Conservation (phyloP, 2,113 vertebrate species). For the Sphyrna mokarran region DNA sequence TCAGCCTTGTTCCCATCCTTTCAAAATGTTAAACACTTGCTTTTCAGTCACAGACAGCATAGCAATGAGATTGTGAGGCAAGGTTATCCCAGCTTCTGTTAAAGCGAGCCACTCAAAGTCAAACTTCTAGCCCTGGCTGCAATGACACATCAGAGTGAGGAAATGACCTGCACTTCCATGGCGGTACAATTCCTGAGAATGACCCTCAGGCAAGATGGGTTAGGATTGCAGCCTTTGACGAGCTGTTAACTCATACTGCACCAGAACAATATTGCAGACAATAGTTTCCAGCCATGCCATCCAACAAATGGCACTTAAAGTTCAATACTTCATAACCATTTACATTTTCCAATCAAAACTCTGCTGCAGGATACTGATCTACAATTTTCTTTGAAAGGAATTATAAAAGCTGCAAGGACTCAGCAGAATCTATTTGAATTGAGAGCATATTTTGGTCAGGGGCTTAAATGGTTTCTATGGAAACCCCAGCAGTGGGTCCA, state of each 20-base stretch:
- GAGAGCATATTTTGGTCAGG: slow-evolving; percentile 16
- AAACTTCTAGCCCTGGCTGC: background rate
- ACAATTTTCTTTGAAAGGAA: background rate
- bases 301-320: slow-evolving; percentile 15
- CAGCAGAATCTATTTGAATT: slow-evolving; percentile 28
- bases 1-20: background rate
- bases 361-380: background rate
- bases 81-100: background rate
- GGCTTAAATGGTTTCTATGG: slow-evolving; percentile 20
- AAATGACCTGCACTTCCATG: background rate
- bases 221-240: background rate
- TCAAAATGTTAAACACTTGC: background rate
- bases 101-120: background rate
- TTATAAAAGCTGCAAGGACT: background rate
- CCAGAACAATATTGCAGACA: slow-evolving; percentile 42
- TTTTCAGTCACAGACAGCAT: background rate
- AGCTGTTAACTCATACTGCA: too few species aligned
- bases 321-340: background rate
- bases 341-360: background rate
- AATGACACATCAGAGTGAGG: background rate
- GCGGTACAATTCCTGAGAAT: background rate
- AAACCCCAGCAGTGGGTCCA: slow-evolving; percentile 18
- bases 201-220: background rate
- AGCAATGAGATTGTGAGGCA: background rate
- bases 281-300: background rate